phyloP scores from a whole-genome alignment of 2,113 vertebrate genomes.

The Apodemus sylvaticus region DNA sequence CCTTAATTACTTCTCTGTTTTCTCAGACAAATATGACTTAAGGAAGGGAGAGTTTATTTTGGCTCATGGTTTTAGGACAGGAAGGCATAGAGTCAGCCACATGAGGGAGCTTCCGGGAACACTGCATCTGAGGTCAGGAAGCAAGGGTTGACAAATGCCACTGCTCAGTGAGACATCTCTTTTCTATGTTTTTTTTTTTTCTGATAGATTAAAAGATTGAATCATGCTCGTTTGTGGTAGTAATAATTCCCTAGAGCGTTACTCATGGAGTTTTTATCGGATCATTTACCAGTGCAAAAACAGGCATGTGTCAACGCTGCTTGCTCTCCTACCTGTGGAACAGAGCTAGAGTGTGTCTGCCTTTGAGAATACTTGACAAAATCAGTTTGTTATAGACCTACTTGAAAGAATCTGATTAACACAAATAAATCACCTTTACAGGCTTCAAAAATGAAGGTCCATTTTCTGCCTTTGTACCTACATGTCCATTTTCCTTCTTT shows the following conservation, averaged over 20 bases:
- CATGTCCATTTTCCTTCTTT: not conserved
- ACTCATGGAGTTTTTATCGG: not conserved
- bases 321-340: not conserved
- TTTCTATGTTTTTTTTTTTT: not conserved
- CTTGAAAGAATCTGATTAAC: not conserved
- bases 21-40: not conserved
- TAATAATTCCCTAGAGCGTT: not conserved
- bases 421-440: too few relatives aligned
- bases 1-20: not conserved
- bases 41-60: not conserved
- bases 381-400: not conserved
- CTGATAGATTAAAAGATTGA: not conserved
- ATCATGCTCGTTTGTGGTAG: not conserved
- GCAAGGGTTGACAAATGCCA: not conserved
- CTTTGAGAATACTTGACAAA: not conserved
- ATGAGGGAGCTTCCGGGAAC: not conserved
- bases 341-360: not conserved
- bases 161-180: not conserved
- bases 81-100: not conserved
- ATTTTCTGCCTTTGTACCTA: not conserved
- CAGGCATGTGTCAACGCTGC: not conserved
- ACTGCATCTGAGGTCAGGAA: not conserved
- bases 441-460: not conserved
- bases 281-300: not conserved
- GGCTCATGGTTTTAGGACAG: not conserved